Evolutionary conservation across 2,113 vertebrate genomes (phyloP).

Genomic region (Dendrocopos noguchii): DNA sequence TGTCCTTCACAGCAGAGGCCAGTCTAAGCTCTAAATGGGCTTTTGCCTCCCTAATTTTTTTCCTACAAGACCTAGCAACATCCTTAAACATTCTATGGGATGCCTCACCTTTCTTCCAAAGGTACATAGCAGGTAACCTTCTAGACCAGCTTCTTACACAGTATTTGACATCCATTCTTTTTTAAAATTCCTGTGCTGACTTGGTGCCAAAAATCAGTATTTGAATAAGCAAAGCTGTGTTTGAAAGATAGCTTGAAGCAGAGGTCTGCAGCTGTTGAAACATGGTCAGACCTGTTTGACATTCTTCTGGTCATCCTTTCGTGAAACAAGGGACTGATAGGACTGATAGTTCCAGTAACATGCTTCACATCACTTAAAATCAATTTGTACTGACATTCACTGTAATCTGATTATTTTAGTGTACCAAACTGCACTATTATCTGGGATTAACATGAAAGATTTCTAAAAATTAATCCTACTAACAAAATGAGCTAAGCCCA

Average conservation of each 20-base stretch:
- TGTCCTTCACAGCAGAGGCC: too few species aligned
- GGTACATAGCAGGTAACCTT: neutral
- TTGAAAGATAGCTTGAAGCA: neutral
- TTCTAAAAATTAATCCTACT: slow-evolving; percentile 46
- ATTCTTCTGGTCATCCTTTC: neutral
- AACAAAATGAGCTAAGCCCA: slow-evolving; percentile 7
- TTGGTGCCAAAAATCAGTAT: neutral
- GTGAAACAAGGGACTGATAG: neutral
- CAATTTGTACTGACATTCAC: neutral
- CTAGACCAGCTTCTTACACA: neutral
- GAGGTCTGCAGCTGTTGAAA: neutral
- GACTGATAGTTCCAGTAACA: neutral
- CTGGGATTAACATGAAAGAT: slow-evolving; percentile 27
- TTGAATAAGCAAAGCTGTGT: neutral
- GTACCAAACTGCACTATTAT: slow-evolving; percentile 18
- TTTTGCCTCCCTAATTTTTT: too few species aligned
- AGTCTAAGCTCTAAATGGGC: too few species aligned
- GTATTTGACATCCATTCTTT: neutral
- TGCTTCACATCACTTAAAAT: neutral
- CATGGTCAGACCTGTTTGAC: neutral
- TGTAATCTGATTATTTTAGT: slow-evolving; percentile 42
- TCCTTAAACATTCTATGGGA: too few species aligned
- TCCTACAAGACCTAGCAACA: too few species aligned
- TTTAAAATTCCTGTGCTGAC: neutral
- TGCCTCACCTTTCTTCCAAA: too few species aligned